Percentiles rank a stretch among this genome's conserved stretches.
These are phyloP conservation scores for Agrenia bidenticulata DNA, from an alignment of 2,888 invertebrate genomes.

Conservation along the genomic window DNA sequence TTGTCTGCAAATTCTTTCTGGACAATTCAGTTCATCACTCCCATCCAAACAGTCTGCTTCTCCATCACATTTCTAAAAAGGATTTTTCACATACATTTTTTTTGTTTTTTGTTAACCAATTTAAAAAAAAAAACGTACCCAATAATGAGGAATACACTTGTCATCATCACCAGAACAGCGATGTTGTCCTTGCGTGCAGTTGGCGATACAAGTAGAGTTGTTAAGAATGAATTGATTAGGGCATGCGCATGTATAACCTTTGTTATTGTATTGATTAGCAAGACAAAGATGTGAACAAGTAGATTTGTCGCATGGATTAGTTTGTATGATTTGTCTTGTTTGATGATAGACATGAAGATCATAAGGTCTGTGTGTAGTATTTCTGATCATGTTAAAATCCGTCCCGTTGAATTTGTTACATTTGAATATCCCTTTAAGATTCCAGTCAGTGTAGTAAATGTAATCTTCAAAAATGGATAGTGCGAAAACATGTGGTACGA, in stretches of 20 bases:
- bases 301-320: constrained; percentile 93
- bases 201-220: constrained; percentile 88
- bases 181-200: constrained; percentile 89
- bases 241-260: constrained; percentile 85
- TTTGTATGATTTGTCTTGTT: constrained; percentile 75
- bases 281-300: constrained; percentile 95
- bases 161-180: constrained; percentile 70
- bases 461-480: constrained; percentile 78
- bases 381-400: constrained; percentile 72
- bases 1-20: constrained; percentile 77
- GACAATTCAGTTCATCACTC: constrained; percentile 83
- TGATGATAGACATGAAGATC: constrained; percentile 92
- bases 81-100: constrained; percentile 55
- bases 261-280: constrained; percentile 76
- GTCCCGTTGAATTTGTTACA: constrained; percentile 85
- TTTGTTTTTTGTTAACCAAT: background rate
- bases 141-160: constrained; percentile 74
- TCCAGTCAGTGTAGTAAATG: constrained; percentile 98
- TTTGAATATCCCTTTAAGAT: constrained; percentile 83
- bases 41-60: constrained; percentile 87
- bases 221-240: constrained; percentile 86
- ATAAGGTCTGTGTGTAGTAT: constrained; percentile 92
- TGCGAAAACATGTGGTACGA: constrained; percentile 94
- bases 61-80: constrained; percentile 74
- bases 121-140: constrained; percentile 58